Evolutionary conservation across 2,797 vertebrate genomes (phyloP), one percentile per base, ranked within the genome.

Genomic region (Sciurus vulgaris): DNA sequence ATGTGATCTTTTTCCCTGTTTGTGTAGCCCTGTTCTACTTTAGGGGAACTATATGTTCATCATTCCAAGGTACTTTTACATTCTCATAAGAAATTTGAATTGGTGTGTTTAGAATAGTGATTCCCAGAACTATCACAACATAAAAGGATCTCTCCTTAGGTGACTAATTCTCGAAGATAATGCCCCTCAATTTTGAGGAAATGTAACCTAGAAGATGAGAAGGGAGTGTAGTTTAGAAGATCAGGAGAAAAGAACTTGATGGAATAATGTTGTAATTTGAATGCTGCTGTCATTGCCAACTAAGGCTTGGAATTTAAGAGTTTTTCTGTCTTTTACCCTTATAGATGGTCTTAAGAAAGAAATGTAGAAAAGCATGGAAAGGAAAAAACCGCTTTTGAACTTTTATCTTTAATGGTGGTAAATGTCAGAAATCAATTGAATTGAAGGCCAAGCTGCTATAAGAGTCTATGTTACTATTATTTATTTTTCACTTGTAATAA

Each of bases 41-140:
- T 63, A 49, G 22, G 22, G 41, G 26, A 88, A 47, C 38, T 73
- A 67, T 54, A 30, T 95, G 35, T 83, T 24, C 13, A 18, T 69
- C 49, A 79, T 41, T 72, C 26, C 22, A 20, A 92, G 70, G 20
- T 56, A 74, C 13, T 92, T 86, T 86, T 30, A 67, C n/a, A 70
- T 90, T 91, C 72, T 95, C 78, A 73, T 78, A 82, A 81, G 69
- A 88, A 87, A 72, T 93, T 92, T 92, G 44, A 87, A 59, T 86
- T 69, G 7, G 7, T 56, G 44, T 24, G 4, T 93, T 93, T 76
- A 41, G n/a, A 74, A 38, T 76, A 85, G 59, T 92, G 51, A n/a
- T 87, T 83, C 65, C 79, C 44, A 74, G 38, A 95, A 83, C 35
- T 87, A 33, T 73, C 26, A 94, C 54, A 82, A 24, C 26, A 5